Evolutionary conservation across 1,140 invertebrate species (phyloP).

Genomic region (Drosophila aff.): DNA sequence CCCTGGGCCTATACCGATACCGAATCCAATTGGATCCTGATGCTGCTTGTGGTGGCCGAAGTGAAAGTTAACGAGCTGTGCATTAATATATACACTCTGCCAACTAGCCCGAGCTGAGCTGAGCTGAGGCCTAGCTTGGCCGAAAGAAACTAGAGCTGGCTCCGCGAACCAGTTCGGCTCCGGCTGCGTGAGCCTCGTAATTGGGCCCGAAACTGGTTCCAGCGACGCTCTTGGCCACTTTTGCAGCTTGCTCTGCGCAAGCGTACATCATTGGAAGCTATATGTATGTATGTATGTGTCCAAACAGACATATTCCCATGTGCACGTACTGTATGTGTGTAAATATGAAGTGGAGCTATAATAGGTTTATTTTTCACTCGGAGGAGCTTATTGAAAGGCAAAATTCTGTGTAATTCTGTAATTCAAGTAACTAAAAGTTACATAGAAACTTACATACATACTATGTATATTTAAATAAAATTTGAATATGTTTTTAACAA

Average conservation of each 20-base stretch:
- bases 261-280: constrained; percentile 11
- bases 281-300: background rate
- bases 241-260: constrained; percentile 4
- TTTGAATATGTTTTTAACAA: too few species aligned
- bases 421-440: too few species aligned
- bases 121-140: constrained; percentile 30
- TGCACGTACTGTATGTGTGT: too few species aligned
- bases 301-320: background rate
- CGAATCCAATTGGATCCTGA: constrained; percentile 6
- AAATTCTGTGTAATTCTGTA: too few species aligned
- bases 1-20: background rate
- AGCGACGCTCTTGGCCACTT: constrained; percentile 2
- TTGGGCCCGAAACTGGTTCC: constrained; percentile 41
- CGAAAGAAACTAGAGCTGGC: constrained; percentile 26
- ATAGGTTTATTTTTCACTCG: too few species aligned
- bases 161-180: constrained; percentile 31
- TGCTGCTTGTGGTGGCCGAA: constrained; percentile 44
- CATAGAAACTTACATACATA: too few species aligned
- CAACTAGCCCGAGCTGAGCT: constrained; percentile 42
- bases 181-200: constrained; percentile 24
- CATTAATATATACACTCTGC: constrained; percentile 55
- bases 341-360: background rate
- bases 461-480: too few species aligned
- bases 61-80: constrained; percentile 70
- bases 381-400: too few species aligned